These are phyloP conservation scores for Oxycera nigricornis DNA, from an alignment of 2,888 invertebrate genomes.

Conservation along the genomic window DNA sequence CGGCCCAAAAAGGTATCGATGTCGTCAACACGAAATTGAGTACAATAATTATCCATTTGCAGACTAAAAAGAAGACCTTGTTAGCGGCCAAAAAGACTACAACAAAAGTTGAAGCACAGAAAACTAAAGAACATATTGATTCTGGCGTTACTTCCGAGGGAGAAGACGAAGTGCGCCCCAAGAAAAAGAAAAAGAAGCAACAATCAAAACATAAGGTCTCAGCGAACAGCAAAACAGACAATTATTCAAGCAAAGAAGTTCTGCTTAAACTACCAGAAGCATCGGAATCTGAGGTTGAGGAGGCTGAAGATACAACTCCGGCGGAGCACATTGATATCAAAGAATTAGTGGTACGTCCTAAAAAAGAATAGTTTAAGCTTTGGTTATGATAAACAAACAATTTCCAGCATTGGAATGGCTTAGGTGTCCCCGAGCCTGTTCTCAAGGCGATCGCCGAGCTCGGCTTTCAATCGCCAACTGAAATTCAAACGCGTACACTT, in stretches of 20 bases:
- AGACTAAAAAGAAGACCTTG: conserved; percentile 24
- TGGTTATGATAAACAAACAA: not conserved
- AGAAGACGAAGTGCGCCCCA: conserved; percentile 45
- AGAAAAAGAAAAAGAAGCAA: conserved; percentile 48
- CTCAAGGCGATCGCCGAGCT: conserved; percentile 77
- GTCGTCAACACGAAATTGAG: not conserved
- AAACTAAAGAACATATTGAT: conserved; percentile 41
- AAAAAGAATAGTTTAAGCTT: too few species aligned
- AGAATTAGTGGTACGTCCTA: not conserved
- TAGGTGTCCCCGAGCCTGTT: conserved; percentile 72
- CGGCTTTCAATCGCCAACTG: conserved; percentile 83
- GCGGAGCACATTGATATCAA: conserved; percentile 38
- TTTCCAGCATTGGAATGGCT: conserved; percentile 68
- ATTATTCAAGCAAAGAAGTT: conserved; percentile 51
- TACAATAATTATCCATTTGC: not conserved
- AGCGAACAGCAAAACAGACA: conserved; percentile 39
- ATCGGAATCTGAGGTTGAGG: conserved; percentile 47
- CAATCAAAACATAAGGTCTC: conserved; percentile 40
- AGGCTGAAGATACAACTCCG: conserved; percentile 48
- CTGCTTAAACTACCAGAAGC: conserved; percentile 53
- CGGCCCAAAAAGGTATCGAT: conserved; percentile 45
- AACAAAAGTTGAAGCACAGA: conserved; percentile 34
- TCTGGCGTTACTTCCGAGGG: conserved; percentile 45
- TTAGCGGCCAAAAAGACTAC: conserved; percentile 18
- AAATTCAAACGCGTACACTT: conserved; percentile 82